Evolutionary conservation across 2,888 invertebrate genomes (phyloP).

Genomic region (Coelinius sp.): DNA sequence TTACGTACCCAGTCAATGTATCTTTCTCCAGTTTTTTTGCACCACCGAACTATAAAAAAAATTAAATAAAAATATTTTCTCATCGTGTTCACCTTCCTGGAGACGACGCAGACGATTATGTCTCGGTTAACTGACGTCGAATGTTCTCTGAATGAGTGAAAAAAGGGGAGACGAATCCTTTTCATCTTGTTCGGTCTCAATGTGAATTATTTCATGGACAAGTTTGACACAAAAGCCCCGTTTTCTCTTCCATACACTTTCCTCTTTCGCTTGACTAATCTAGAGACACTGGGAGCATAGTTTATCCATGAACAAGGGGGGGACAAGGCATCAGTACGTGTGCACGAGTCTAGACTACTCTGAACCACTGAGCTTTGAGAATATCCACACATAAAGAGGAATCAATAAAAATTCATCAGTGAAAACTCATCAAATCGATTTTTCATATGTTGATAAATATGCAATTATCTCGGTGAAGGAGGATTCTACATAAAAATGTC

Average conservation of each 20-base stretch:
- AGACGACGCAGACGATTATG: neutral
- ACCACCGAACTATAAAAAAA: neutral
- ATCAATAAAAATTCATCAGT: too few species aligned
- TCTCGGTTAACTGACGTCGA: neutral
- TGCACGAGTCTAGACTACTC: neutral
- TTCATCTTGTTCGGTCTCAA: slow-evolving; percentile 25
- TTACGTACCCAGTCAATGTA: slow-evolving; percentile 36
- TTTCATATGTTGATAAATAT: too few species aligned
- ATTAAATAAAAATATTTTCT: slow-evolving; percentile 33
- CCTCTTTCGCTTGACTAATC: slow-evolving; percentile 61
- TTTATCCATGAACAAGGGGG: neutral
- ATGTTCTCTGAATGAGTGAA: neutral
- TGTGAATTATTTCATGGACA: slow-evolving; percentile 52
- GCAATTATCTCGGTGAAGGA: too few species aligned
- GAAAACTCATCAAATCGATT: too few species aligned
- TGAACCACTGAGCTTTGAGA: too few species aligned
- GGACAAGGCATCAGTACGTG: neutral
- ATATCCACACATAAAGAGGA: too few species aligned
- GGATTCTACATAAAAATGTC: too few species aligned
- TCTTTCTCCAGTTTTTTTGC: slow-evolving; percentile 25
- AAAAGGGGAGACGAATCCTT: neutral
- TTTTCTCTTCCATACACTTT: slow-evolving; percentile 64
- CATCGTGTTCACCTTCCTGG: slow-evolving; percentile 18
- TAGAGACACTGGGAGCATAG: slow-evolving; percentile 11
- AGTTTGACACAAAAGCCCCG: slow-evolving; percentile 65